phyloP scores from a whole-genome alignment of 2,888 invertebrate genomes.

The Lagria hirta region DNA sequence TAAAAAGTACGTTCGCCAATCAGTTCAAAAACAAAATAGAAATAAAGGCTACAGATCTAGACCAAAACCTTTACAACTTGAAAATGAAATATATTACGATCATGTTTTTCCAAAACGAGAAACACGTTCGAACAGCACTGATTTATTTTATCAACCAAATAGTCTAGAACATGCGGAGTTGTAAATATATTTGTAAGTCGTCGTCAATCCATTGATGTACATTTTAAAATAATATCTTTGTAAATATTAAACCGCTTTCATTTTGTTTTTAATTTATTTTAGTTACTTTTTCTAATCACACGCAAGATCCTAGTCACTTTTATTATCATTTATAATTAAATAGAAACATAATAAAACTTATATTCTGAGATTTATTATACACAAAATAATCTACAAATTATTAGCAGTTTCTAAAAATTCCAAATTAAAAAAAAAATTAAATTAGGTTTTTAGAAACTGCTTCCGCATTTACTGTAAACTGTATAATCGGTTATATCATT shows the following conservation, averaged over 20 bases:
- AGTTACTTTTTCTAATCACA: too few relatives aligned
- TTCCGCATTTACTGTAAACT: too few relatives aligned
- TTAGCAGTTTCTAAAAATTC: too few relatives aligned
- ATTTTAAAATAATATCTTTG: conserved; percentile 14
- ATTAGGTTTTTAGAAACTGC: too few relatives aligned
- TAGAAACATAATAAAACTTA: too few relatives aligned
- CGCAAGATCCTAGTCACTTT: too few relatives aligned
- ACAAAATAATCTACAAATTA: too few relatives aligned
- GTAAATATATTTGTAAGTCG: conserved; percentile 45
- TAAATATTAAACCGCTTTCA: neutral
- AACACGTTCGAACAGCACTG: conserved; percentile 38
- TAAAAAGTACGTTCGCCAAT: conserved; percentile 38
- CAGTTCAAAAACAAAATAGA: conserved; percentile 39
- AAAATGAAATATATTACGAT: conserved; percentile 63
- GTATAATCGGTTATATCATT: too few relatives aligned
- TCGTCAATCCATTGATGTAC: conserved; percentile 20
- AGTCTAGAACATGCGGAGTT: conserved; percentile 52
- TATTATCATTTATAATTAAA: too few relatives aligned
- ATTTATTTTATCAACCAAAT: conserved; percentile 49
- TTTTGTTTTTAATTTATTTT: conserved; percentile 2
- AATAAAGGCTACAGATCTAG: conserved; percentile 52
- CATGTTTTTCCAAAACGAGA: conserved; percentile 59
- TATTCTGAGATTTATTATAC: too few relatives aligned
- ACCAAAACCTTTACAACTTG: conserved; percentile 62
- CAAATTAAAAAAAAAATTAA: too few relatives aligned